Base-by-base conservation (phyloP, 2,888 invertebrate species). In the Rhaphigaster nebulosa region DNA sequence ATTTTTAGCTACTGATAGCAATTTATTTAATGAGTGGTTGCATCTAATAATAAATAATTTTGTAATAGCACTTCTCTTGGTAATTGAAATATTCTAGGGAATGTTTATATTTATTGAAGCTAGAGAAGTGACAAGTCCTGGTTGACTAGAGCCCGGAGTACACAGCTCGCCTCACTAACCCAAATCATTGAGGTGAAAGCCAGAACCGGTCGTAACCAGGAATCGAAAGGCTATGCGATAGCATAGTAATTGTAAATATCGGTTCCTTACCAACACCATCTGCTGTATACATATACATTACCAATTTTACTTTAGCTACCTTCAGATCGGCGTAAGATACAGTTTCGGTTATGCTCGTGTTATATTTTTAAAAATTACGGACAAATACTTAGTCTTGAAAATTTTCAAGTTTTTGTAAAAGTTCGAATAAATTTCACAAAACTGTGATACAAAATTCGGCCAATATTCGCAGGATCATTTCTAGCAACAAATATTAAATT, bases 121-220 rank as follows among this genome's bases (percentile, higher is more conserved):
- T 34, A 38, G 20, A 20, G 23, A 65, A 65, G 3, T 29, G 29
- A 34, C 18, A 76, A 38, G 23, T 3, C 15, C 29, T 65, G 29
- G 65, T 65, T 20, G n/a, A 26, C 1, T 3, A 4, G 65, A 1
- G 29, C 56, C 20, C 20, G 26, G 23, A 6, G 65, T 65, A 65
- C 65, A 15, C 29, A 76, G 70, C 20, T 38, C 70, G 84, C 84
- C 45, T 84, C 84, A 84, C 84, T 84, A 84, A 84, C 84, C 84
- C 45, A 84, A 84, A 84, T 84, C 84, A 84, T 50, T 84, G 45
- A 34, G 84, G 84, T 84, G 84, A 84, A 84, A 84, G 84, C 45
- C 45, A 84, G 84, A 84, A 84, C 45, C 45, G 84, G 84, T 84
- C 84, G 84, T 50, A 84, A 84, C 41, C 84, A 84, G 45, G 84